Evolutionary conservation across 2,797 vertebrate species (phyloP).

Genomic region (Mormyrops attenuatus): DNA sequence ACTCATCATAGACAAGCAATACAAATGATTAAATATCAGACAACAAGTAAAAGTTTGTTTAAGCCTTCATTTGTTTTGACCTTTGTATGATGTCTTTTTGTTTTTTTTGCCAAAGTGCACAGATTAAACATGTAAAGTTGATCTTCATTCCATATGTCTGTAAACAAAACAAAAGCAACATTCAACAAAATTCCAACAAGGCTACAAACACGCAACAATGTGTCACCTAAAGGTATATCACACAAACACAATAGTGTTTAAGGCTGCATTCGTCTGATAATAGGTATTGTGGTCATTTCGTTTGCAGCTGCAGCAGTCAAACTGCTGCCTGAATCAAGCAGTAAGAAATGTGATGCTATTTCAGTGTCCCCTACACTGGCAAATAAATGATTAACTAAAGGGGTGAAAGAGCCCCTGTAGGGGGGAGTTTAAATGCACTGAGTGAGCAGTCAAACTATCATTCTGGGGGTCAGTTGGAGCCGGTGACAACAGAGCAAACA

Average conservation of each 20-base stretch:
- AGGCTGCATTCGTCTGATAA: background rate
- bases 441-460: constrained; percentile 56
- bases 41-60: background rate
- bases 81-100: background rate
- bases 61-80: background rate
- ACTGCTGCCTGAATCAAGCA: constrained; percentile 35
- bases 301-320: background rate
- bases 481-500: constrained; percentile 52
- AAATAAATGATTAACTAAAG: constrained; percentile 74
- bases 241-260: background rate
- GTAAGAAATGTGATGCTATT: constrained; percentile 54
- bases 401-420: constrained; percentile 63
- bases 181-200: background rate
- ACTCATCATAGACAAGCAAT: background rate
- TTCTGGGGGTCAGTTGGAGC: constrained; percentile 43
- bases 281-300: background rate
- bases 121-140: background rate
- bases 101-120: background rate
- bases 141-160: background rate
- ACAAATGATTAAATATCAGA: background rate
- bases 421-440: constrained; percentile 51
- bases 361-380: constrained; percentile 61
- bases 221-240: background rate
- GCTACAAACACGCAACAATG: background rate
- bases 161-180: background rate